A percentile compares a stretch with the other conserved stretches of the same genome.
Conservation (phyloP, 2,888 invertebrate genomes). For the Zaprionus lineosus region DNA sequence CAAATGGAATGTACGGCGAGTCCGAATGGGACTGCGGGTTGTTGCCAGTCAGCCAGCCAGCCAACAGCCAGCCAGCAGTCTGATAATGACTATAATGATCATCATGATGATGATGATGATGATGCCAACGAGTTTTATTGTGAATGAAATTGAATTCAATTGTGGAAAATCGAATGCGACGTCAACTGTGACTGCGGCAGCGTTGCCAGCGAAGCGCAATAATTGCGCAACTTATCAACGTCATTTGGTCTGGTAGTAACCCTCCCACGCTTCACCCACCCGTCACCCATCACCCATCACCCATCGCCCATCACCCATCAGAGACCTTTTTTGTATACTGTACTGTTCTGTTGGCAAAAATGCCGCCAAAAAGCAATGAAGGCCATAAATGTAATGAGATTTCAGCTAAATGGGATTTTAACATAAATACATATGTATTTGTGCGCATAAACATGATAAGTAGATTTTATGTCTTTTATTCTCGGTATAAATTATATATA, state of each 20-base stretch:
- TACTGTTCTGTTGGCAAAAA: conserved; percentile 14
- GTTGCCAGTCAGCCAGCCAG: conserved; percentile 33
- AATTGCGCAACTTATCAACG: conserved; percentile 65
- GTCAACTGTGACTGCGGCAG: conserved; percentile 14
- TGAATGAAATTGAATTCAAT: conserved; percentile 61
- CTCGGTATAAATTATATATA: not conserved
- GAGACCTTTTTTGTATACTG: too few relatives aligned
- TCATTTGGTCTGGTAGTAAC: conserved; percentile 33
- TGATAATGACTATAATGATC: conserved; percentile 36
- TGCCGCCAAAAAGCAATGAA: conserved; percentile 1
- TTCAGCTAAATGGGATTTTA: conserved; percentile 33
- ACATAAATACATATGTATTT: conserved; percentile 27
- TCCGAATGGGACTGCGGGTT: conserved; percentile 20
- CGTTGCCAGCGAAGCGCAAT: conserved; percentile 48
- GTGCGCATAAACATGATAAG: conserved; percentile 9
- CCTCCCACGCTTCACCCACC: not conserved
- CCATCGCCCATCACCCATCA: too few relatives aligned
- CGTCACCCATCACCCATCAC: too few relatives aligned
- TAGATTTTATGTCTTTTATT: not conserved
- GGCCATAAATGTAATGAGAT: conserved; percentile 32
- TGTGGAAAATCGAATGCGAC: conserved; percentile 51
- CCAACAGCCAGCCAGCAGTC: conserved; percentile 11
- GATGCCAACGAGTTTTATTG: conserved; percentile 50
- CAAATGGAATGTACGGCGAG: conserved; percentile 32
- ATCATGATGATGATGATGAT: conserved; percentile 43